Conservation (phyloP, 2,113 vertebrate genomes). For the Tiliqua scincoides region DNA sequence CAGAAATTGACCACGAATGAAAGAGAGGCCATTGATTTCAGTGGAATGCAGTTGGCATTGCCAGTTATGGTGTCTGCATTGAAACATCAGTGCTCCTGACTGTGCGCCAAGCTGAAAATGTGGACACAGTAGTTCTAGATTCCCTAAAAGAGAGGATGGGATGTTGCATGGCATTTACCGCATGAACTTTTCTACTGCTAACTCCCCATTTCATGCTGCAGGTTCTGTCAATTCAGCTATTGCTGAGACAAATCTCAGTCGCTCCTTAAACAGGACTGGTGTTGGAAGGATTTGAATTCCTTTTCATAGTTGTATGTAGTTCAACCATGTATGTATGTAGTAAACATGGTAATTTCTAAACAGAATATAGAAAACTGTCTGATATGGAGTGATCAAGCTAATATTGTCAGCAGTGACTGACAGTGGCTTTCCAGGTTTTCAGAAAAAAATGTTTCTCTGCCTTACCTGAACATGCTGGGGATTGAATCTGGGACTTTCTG, state of each 20-base stretch:
- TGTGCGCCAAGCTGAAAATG: neutral
- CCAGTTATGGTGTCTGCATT: neutral
- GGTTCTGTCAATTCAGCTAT: neutral
- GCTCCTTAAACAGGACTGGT: neutral
- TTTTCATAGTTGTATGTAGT: neutral
- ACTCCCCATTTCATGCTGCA: neutral
- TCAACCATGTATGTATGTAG: too few relatives aligned
- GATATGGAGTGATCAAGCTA: too few relatives aligned
- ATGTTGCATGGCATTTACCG: neutral
- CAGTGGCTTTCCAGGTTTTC: too few relatives aligned
- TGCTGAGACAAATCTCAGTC: neutral
- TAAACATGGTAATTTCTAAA: too few relatives aligned
- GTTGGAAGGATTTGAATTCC: neutral
- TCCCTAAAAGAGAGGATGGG: neutral
- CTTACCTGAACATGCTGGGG: too few relatives aligned
- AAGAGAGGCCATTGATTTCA: neutral
- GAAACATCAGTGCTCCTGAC: neutral
- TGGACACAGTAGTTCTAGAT: neutral
- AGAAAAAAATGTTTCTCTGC: too few relatives aligned
- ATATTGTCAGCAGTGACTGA: too few relatives aligned
- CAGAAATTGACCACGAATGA: neutral
- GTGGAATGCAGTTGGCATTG: too few relatives aligned
- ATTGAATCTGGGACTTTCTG: too few relatives aligned
- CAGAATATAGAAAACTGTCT: too few relatives aligned
- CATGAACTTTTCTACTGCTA: neutral